phyloP scores from a whole-genome alignment of 2,797 vertebrate genomes.

The Pantherophis vulpinus region DNA sequence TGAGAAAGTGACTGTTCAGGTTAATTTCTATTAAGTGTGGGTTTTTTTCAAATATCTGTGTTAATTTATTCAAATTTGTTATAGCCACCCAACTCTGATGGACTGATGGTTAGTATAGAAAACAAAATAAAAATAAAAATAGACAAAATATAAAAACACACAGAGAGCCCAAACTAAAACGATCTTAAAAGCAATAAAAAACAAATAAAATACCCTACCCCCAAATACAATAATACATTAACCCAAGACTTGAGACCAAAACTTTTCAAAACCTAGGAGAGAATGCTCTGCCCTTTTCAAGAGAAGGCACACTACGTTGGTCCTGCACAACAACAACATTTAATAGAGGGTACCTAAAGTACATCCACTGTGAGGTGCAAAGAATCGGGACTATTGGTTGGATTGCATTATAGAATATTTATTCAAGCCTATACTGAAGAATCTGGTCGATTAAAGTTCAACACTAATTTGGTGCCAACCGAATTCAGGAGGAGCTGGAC shows the following conservation, averaged over 20 bases:
- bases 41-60: constrained; percentile 12
- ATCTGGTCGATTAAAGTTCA: background rate
- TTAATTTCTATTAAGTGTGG: constrained; percentile 35
- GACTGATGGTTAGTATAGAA: background rate
- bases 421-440: background rate
- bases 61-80: background rate
- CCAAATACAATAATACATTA: background rate
- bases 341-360: background rate
- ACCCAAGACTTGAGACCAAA: background rate
- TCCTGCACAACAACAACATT: background rate
- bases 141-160: background rate
- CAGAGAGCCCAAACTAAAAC: background rate
- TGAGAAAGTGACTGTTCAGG: constrained; percentile 31
- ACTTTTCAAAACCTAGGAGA: background rate
- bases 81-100: background rate
- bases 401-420: background rate
- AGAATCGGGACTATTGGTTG: background rate
- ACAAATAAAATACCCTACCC: background rate
- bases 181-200: background rate
- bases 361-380: background rate
- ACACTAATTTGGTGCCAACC: background rate
- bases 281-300: background rate
- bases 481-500: background rate
- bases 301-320: background rate
- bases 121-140: background rate